Evolutionary conservation across 2,888 invertebrate genomes (phyloP), one percentile per base, ranked within the genome.

Genomic region (Plusia festucae): DNA sequence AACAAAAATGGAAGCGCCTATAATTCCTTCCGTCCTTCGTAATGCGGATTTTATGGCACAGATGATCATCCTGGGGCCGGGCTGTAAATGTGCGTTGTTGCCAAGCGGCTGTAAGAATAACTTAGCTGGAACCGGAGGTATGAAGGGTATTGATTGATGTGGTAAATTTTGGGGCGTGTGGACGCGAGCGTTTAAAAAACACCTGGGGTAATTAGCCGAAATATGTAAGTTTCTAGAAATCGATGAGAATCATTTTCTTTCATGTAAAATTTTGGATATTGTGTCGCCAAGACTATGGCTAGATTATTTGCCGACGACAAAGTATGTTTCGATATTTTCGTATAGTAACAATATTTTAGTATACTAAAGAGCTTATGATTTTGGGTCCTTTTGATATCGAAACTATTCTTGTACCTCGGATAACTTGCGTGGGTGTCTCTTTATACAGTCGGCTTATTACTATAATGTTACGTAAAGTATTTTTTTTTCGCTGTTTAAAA

Each of bases 41-140:
- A 72, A 72, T 78, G 79, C 59, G 67, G 65, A 64, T 78, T 79
- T 78, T 78, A 72, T 76, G 63, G 73, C 67, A 49, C 59, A 72
- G 63, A 66, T 79, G 52, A 79, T 75, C 63, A 64, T 61, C 34
- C 61, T 61, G 65, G 60, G 64, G 24, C 30, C 52, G 58, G 68
- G 51, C 59, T 66, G 66, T 60, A 63, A 72, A 70, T 68, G 64
- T 56, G 58, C 53, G 55, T 55, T 52, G 46, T 49, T 49, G 46
- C 20, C 46, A 18, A 49, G 46, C 11, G 18, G 11, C 44, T 2
- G n/a, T 18, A 2, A 9, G 46, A 20, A 49, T 49, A 49, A 20
- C 11, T 49, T 49, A 20, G 11, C 16, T 44, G 18, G 40, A 15
- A 60, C 52, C 53, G 27, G 18, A 52, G 40, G 20, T 52, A n/a